These are phyloP conservation scores for Drosophila robusta DNA, from an alignment of 2,888 invertebrate species.

Conservation along the genomic window DNA sequence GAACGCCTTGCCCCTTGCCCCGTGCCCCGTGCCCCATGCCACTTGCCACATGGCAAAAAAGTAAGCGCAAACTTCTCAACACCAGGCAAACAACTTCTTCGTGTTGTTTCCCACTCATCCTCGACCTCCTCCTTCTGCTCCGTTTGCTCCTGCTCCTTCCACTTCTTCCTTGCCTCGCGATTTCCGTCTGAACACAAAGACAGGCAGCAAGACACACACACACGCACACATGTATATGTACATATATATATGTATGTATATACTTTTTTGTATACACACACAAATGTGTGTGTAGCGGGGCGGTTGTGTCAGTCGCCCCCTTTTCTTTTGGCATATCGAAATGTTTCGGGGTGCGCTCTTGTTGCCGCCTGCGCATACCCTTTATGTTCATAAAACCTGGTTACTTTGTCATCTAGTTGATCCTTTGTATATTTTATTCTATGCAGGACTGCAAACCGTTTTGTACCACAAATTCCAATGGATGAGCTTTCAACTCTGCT, in stretches of 20 bases:
- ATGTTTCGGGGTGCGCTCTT: constrained; percentile 50
- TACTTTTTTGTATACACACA: too few relatives aligned
- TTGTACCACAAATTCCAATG: neutral
- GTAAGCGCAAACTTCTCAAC: constrained; percentile 56
- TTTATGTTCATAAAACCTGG: neutral
- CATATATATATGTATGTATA: neutral
- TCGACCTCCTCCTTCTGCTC: constrained; percentile 1
- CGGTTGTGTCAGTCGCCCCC: constrained; percentile 31
- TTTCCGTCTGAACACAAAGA: constrained; percentile 49
- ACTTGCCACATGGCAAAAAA: constrained; percentile 16
- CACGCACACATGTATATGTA: neutral
- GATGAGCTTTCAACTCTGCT: too few relatives aligned
- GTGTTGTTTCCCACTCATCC: constrained; percentile 28
- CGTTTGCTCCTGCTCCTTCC: neutral
- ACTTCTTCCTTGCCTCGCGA: constrained; percentile 9
- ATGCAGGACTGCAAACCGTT: too few relatives aligned
- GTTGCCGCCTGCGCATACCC: constrained; percentile 35
- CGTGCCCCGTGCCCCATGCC: neutral
- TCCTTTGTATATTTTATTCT: too few relatives aligned
- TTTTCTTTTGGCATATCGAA: constrained; percentile 29
- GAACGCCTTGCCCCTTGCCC: neutral
- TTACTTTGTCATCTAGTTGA: neutral
- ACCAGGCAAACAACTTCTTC: constrained; percentile 60
- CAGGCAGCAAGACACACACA: constrained; percentile 19
- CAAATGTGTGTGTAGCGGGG: constrained; percentile 6